phyloP scores from a whole-genome alignment of 2,113 vertebrate species.

The Elephantulus edwardii region DNA sequence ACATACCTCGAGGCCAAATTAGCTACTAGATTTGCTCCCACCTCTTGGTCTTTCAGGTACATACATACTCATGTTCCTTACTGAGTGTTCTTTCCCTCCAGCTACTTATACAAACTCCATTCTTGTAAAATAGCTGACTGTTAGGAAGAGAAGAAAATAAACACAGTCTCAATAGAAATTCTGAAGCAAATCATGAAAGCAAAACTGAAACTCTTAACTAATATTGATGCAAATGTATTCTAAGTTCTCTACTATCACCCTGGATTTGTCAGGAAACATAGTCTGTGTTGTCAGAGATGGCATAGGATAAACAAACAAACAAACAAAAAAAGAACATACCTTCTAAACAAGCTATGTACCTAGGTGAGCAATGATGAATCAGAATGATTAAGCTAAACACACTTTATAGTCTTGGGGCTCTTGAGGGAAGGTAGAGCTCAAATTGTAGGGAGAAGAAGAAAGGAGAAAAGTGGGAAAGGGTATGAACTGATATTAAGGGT shows the following conservation, averaged over 20 bases:
- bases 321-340: conserved; percentile 35
- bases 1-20: background rate
- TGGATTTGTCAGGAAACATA: background rate
- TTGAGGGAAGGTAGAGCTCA: background rate
- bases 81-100: background rate
- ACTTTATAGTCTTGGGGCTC: background rate
- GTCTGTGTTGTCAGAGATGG: background rate
- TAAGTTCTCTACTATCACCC: background rate
- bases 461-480: background rate
- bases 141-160: conserved; percentile 36
- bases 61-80: background rate
- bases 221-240: background rate
- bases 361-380: background rate
- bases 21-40: conserved; percentile 6
- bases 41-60: background rate
- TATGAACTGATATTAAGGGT: background rate
- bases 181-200: background rate
- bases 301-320: too few species aligned
- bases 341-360: background rate
- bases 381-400: background rate
- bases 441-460: background rate
- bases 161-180: background rate
- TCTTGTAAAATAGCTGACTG: conserved; percentile 35
- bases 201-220: background rate
- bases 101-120: background rate